Conservation (phyloP, 2,888 invertebrate genomes). For the Stenolophus ochropezus region DNA sequence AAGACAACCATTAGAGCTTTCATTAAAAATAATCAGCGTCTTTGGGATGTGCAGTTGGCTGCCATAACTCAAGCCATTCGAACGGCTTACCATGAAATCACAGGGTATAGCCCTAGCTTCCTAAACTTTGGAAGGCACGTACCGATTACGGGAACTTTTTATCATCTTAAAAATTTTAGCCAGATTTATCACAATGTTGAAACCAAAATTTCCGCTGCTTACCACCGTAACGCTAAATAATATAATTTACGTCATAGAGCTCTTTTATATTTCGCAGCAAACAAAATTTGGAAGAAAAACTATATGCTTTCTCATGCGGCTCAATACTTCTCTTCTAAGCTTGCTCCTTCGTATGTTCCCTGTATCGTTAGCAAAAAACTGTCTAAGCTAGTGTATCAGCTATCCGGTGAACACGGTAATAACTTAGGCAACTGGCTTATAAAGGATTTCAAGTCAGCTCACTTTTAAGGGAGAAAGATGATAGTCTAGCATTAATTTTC, state of each 20-base stretch:
- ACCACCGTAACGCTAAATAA: background rate
- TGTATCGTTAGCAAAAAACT: background rate
- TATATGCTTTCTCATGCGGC: slow-evolving; percentile 61
- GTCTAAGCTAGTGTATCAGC: too few species aligned
- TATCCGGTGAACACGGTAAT: too few species aligned
- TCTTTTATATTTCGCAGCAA: slow-evolving; percentile 41
- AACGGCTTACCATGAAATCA: slow-evolving; percentile 63
- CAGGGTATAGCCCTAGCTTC: slow-evolving; percentile 62
- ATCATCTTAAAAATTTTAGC: background rate
- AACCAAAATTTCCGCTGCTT: background rate
- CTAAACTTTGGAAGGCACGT: slow-evolving; percentile 62
- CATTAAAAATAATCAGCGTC: slow-evolving; percentile 51
- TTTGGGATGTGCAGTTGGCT: slow-evolving; percentile 63
- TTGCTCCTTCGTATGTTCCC: slow-evolving; percentile 62
- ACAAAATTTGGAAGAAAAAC: slow-evolving; percentile 61
- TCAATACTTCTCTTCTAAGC: slow-evolving; percentile 61
- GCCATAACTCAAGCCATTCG: slow-evolving; percentile 63
- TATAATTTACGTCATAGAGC: slow-evolving; percentile 60
- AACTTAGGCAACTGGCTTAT: too few species aligned
- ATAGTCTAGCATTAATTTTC: too few species aligned
- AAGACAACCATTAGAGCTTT: slow-evolving; percentile 63
- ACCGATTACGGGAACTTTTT: slow-evolving; percentile 27
- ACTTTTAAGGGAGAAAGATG: too few species aligned
- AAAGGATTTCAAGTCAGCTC: too few species aligned
- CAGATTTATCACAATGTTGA: background rate